Base-by-base conservation (phyloP, 2,797 vertebrate species). In the Pyrrhura leucotis region DNA sequence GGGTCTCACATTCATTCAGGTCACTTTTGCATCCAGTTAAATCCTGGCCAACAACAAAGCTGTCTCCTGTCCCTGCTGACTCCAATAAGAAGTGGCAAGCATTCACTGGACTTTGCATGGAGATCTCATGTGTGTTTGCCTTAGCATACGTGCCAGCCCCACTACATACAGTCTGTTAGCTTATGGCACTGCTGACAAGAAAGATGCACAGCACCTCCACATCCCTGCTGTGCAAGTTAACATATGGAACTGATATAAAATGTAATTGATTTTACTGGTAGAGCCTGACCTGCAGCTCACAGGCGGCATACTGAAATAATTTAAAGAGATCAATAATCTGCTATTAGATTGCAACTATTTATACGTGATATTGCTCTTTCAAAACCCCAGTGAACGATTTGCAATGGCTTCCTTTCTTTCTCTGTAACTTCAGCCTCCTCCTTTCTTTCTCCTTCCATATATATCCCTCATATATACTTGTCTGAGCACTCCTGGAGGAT, bases 391-490 rank as follows among this genome's bases (percentile, higher is more conserved):
- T 50, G n/a, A 93, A 82, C 6, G 6, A 65, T 87, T 93, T 76
- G 48, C 35, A 94, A 94, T 94, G 84, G 75, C 84, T 95, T 80
- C 88, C 71, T 88, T 85, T 92, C 66, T 92, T 92, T 87, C 61
- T 84, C 39, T 50, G 1, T 56, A 80, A 59, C 28, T 80, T 87
- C 58, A 95, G 37, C 42, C 51, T 92, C 89, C 59, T 93, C 85
- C 37, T 90, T 91, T 78, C 88, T 90, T 91, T 93, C 44, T 93
- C 51, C 59, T 96, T 92, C 63, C 42, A 53, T 85, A 73, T 84
- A 87, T 92, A 92, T 72, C 68, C 40, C 33, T 88, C 63, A 44
- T 67, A 71, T 37, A 65, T 53, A 89, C 82, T 76, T 89, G 62
- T 87, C 71, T 92, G 86, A 92, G 80, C 67, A 85, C 53, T 88